Base-by-base conservation (phyloP, 2,888 invertebrate species). In the Micoletzkya japonica region DNA sequence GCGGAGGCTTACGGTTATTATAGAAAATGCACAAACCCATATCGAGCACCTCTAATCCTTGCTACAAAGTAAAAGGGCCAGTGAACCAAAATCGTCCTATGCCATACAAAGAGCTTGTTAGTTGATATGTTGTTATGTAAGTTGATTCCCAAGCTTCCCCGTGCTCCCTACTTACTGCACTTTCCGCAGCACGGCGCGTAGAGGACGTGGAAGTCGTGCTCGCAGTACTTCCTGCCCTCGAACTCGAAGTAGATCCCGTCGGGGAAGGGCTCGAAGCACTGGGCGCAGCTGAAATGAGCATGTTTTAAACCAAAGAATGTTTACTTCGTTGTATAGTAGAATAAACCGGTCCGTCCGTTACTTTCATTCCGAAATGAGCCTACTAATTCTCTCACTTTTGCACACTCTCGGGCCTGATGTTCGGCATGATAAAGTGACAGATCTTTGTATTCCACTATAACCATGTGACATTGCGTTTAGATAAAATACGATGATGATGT, bases 171-270 rank as follows among this genome's bases (percentile, higher is more conserved):
- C 89, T 91, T 90, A 87, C 92, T 91, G 87, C 94, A 94, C 82
- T 88, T 88, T 44, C 88, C 89, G 85, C 92, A 92, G 88, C 94
- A 92, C 63, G 98, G 92, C 63, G 95, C 93, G 88, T 94, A 95
- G 7, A 95, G 88, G 30, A 95, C 95, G 87, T 98, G 96, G 86
- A 98, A 98, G 87, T 98, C 97, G 86, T 95, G 93, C 88, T 97
- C 96, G 86, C 98, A 99, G 87, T 99, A 99, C 87, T 97, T 98
- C 76, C 98, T 32, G 2, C 32, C 96, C 87, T 98, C 98, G 87
- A 96, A 98, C 86, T 98, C 97, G 87, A 95, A 98, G 87, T 96
- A 98, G 60, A 95, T 91, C 67, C 96, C 96, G 86, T 97, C 96
- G 73, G 93, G 94, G 86, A 98, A 98, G 58, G 94, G 92, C 73